Conservation (phyloP, 2,797 vertebrate genomes). For the Megaceryle alcyon region DNA sequence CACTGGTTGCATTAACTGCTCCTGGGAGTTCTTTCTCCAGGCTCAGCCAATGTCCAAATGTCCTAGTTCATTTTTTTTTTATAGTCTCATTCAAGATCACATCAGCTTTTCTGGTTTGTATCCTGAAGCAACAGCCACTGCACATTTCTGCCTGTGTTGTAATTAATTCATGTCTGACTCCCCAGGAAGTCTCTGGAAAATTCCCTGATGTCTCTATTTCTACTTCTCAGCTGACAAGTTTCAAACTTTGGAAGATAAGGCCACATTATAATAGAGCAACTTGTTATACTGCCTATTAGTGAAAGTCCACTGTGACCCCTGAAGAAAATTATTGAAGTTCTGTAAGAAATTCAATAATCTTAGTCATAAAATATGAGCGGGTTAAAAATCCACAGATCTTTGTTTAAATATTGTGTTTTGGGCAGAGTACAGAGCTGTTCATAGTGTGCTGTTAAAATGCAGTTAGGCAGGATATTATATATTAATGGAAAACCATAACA, state of each 20-base stretch:
- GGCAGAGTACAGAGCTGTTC: neutral
- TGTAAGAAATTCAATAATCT: neutral
- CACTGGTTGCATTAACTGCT: neutral
- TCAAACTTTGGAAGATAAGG: neutral
- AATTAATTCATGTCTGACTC: neutral
- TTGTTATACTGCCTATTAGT: neutral
- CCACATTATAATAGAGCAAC: neutral
- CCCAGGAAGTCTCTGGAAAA: neutral
- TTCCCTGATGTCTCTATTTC: neutral
- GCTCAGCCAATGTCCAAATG: neutral
- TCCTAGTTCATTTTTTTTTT: neutral
- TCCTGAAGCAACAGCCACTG: neutral
- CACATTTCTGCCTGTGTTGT: neutral
- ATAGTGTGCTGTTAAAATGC: conserved; percentile 11
- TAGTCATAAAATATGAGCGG: neutral
- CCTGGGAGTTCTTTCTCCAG: neutral
- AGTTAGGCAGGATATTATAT: conserved; percentile 19
- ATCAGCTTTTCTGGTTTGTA: neutral
- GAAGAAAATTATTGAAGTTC: neutral
- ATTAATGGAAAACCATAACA: conserved; percentile 12
- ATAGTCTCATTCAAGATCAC: neutral
- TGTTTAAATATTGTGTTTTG: conserved; percentile 20
- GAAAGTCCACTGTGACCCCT: neutral
- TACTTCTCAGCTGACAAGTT: neutral
- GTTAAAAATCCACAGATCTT: conserved; percentile 32